Evolutionary conservation across 1,140 invertebrate genomes (phyloP).

Genomic region (Apis florea): DNA sequence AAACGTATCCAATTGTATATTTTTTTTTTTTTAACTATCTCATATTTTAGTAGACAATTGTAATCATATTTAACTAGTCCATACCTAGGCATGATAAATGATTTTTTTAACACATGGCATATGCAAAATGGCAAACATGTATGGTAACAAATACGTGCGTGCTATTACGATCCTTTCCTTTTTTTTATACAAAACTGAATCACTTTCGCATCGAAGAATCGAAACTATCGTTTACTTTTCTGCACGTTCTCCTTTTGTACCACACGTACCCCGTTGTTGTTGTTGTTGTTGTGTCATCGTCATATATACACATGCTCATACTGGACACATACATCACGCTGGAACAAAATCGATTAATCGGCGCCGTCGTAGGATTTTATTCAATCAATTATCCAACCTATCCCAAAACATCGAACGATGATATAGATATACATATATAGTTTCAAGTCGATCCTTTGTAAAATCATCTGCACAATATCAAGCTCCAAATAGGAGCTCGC

Average conservation of each 20-base stretch:
- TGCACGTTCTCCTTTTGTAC: slow-evolving; percentile 1
- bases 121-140: slow-evolving; percentile 28
- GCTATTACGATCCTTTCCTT: neutral
- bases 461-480: slow-evolving; percentile 39
- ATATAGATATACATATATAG: neutral
- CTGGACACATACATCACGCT: neutral
- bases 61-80: slow-evolving; percentile 76
- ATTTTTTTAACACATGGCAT: slow-evolving; percentile 28
- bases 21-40: slow-evolving; percentile 57
- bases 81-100: slow-evolving; percentile 61
- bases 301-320: neutral
- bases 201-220: slow-evolving; percentile 13
- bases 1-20: slow-evolving; percentile 66
- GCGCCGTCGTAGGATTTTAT: slow-evolving; percentile 2
- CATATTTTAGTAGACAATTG: slow-evolving; percentile 68
- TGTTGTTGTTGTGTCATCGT: slow-evolving; percentile 2
- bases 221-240: slow-evolving; percentile 12
- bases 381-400: neutral
- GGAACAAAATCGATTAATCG: slow-evolving; percentile 16
- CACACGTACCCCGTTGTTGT: slow-evolving; percentile 8
- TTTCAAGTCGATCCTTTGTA: slow-evolving; percentile 25
- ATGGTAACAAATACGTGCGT: slow-evolving; percentile 18
- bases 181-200: slow-evolving; percentile 30
- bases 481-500: neutral
- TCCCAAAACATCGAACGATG: neutral